Conservation (phyloP, 2,888 invertebrate species). For the Drosophila nigricruria region DNA sequence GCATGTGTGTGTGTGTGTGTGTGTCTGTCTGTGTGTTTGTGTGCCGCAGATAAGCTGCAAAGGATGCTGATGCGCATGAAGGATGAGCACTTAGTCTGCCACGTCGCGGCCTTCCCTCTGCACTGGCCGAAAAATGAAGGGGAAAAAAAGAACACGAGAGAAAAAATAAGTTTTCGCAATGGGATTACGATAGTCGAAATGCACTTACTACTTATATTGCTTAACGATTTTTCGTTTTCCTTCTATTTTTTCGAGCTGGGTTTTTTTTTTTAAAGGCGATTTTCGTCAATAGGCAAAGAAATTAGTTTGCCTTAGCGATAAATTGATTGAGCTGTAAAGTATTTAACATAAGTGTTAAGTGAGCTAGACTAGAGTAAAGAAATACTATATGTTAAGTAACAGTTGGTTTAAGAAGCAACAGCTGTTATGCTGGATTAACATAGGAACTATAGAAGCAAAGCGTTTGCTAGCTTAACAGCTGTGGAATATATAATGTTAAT, state of each 20-base stretch:
- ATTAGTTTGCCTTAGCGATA: slow-evolving; percentile 2
- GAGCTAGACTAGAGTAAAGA: neutral
- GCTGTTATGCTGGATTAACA: neutral
- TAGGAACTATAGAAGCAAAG: no score
- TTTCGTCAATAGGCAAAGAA: neutral
- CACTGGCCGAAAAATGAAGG: slow-evolving; percentile 12
- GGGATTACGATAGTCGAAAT: slow-evolving; percentile 61
- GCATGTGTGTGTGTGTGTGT: slow-evolving; percentile 10
- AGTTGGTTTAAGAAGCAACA: neutral
- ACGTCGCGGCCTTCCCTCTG: neutral
- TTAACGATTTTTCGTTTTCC: slow-evolving; percentile 24
- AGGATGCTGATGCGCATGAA: slow-evolving; percentile 56
- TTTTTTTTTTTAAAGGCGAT: neutral
- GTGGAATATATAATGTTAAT: neutral
- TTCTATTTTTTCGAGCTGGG: neutral
- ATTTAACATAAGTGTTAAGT: neutral
- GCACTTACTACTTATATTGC: slow-evolving; percentile 53
- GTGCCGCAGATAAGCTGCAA: slow-evolving; percentile 52
- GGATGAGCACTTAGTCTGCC: slow-evolving; percentile 45
- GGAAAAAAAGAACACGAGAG: neutral
- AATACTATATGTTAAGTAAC: neutral
- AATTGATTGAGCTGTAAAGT: neutral
- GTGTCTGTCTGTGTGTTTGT: slow-evolving; percentile 30
- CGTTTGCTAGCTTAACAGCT: neutral
- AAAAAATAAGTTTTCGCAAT: slow-evolving; percentile 52